phyloP scores from a whole-genome alignment of 2,113 vertebrate genomes.

The Lepisosteus oculatus region DNA sequence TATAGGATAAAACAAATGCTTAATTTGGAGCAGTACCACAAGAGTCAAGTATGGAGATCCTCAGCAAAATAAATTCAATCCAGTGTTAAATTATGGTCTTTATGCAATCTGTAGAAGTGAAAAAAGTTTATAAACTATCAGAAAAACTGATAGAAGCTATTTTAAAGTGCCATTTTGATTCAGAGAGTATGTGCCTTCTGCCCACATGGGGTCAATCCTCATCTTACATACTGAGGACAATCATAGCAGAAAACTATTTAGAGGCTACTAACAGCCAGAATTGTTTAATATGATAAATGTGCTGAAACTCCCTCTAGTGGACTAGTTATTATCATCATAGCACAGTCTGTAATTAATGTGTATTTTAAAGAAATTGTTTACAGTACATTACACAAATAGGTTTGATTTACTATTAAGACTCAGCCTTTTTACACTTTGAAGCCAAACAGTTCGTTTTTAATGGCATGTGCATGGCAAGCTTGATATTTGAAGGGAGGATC shows the following conservation, averaged over 20 bases:
- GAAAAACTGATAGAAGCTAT: conserved; percentile 48
- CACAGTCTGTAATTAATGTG: background rate
- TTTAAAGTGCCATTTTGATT: conserved; percentile 51
- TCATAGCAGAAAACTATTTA: conserved; percentile 13
- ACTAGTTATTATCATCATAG: conserved; percentile 26
- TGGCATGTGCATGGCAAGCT: too few species aligned
- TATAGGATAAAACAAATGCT: background rate
- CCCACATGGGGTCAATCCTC: conserved; percentile 40
- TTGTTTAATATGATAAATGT: conserved; percentile 32
- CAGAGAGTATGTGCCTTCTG: conserved; percentile 62
- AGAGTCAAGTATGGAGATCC: background rate
- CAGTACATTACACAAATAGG: conserved; percentile 24
- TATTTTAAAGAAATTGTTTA: conserved; percentile 35
- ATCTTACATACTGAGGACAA: conserved; percentile 31
- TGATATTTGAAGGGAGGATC: too few species aligned
- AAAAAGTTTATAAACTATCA: conserved; percentile 43
- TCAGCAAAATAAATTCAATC: conserved; percentile 9
- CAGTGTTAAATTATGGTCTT: conserved; percentile 7
- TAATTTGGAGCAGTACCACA: background rate
- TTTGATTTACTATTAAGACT: background rate
- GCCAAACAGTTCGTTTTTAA: background rate
- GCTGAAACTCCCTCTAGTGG: conserved; percentile 38
- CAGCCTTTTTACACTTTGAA: background rate
- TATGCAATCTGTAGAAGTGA: background rate
- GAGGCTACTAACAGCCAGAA: background rate